Evolutionary conservation across 2,888 invertebrate species (phyloP).

Genomic region (Clostera curtula): DNA sequence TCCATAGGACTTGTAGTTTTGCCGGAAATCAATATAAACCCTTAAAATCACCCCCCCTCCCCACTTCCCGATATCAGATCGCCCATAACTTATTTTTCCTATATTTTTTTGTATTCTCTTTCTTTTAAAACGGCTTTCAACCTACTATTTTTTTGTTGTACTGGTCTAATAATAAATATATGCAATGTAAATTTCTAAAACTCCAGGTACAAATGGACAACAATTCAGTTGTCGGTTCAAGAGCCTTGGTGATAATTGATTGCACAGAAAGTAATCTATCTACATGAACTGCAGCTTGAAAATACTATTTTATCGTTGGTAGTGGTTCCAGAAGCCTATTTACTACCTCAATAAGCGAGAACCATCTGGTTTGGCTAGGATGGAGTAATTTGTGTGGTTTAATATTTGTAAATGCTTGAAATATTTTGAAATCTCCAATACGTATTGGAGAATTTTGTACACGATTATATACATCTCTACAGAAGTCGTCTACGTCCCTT

Average conservation of each 20-base stretch:
- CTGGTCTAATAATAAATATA: no score
- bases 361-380: conserved; percentile 24
- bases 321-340: conserved; percentile 16
- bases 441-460: conserved; percentile 8
- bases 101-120: no score
- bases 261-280: conserved; percentile 21
- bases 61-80: no score
- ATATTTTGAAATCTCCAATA: conserved; percentile 7
- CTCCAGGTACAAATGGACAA: no score
- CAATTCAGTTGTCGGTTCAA: conserved; percentile 10
- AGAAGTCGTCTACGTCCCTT: conserved; percentile 7
- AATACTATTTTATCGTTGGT: conserved; percentile 19
- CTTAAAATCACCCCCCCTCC: no score
- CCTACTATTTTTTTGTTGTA: no score
- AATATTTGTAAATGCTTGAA: conserved; percentile 5
- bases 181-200: conserved; percentile 1
- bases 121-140: no score
- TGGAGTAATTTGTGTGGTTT: conserved; percentile 14
- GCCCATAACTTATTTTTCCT: no score
- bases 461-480: conserved; percentile 5
- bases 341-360: conserved; percentile 19
- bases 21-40: no score
- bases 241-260: conserved; percentile 8
- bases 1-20: no score
- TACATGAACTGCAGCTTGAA: conserved; percentile 15